Base-by-base conservation (phyloP, 1,140 invertebrate species). In the Popillia japonica region DNA sequence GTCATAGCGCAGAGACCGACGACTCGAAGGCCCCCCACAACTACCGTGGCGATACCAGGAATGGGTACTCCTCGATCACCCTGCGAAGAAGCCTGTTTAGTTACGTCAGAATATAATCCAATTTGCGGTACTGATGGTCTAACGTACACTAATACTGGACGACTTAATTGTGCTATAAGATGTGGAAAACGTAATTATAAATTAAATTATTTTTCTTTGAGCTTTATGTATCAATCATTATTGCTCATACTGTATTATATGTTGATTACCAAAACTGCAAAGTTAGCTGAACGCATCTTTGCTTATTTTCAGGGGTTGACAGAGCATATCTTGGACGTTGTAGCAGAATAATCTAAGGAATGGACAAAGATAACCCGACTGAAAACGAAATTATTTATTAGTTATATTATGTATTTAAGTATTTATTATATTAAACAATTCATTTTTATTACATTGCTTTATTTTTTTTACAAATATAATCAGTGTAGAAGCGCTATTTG, bases 91-190 rank as follows among this genome's bases (percentile, higher is more conserved):
- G 17, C 14, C 6, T 83, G 82, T 68, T 55, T 74, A 41, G 78
- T 87, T 0, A 93, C 92, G 0, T 79, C 87, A 0, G 89, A 93
- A 80, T 93, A 91, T 79, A 90, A 90, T 84, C 93, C 93, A 42
- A 89, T 95, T 6, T 95, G 93, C 82, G 93, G 92, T 4, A 87
- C 89, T 6, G 90, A 95, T 79, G 86, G 86, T 6, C 83, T 89
- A 6, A 88, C 89, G 0, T 94, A 94, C 81, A 81, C 80, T 0
- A 94, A 94, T 85, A 84, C 87, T 14, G 90, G 90, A 78, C 86
- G 84, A 73, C 86, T 93, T 3, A 81, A 85, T 10, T 94, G 92
- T 82, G 90, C 91, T 0, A 79, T 85, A 72, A 75, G 76, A 4
- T 93, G 92, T 84, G 91, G 92, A 79, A 88, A 87, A 84, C 80